A percentile compares a stretch with the other conserved stretches of the same genome.
These are phyloP conservation scores for Ursus arctos DNA, from an alignment of 2,113 vertebrate genomes.

Conservation along the genomic window DNA sequence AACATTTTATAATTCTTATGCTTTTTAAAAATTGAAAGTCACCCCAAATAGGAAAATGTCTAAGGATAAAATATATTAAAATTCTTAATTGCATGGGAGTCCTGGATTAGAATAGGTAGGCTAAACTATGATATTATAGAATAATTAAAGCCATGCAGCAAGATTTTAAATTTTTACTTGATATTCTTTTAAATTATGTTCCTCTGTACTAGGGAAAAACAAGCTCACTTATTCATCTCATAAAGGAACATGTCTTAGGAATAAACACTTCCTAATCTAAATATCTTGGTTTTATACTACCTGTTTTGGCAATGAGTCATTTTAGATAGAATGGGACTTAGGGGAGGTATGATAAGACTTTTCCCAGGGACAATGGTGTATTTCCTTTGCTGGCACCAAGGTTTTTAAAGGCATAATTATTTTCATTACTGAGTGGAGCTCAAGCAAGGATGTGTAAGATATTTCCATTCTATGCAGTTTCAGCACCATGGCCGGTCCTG, in stretches of 20 bases:
- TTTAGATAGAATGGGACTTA: not conserved
- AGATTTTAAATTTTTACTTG: not conserved
- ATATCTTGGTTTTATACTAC: not conserved
- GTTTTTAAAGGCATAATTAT: not conserved
- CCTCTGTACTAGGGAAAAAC: not conserved
- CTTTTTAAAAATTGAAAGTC: slow-evolving; percentile 8
- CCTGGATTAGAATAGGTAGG: not conserved
- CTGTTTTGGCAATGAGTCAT: not conserved
- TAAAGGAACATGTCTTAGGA: not conserved
- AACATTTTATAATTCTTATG: not conserved
- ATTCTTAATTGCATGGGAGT: not conserved
- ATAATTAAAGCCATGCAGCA: not conserved
- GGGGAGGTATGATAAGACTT: not conserved
- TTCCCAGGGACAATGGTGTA: not conserved
- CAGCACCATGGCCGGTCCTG: slow-evolving; percentile 86
- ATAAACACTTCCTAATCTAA: slow-evolving; percentile 11
- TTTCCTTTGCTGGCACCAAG: not conserved
- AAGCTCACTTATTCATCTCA: not conserved
- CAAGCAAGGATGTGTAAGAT: slow-evolving; percentile 19
- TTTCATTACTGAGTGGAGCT: not conserved
- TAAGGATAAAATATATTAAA: slow-evolving; percentile 44
- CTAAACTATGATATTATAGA: slow-evolving; percentile 9
- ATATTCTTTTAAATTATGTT: slow-evolving; percentile 23
- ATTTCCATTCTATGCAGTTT: slow-evolving; percentile 79
- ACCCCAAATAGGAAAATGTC: not conserved